Evolutionary conservation across 2,113 vertebrate species (phyloP).

Genomic region (Ophthalmolycus amberensis): DNA sequence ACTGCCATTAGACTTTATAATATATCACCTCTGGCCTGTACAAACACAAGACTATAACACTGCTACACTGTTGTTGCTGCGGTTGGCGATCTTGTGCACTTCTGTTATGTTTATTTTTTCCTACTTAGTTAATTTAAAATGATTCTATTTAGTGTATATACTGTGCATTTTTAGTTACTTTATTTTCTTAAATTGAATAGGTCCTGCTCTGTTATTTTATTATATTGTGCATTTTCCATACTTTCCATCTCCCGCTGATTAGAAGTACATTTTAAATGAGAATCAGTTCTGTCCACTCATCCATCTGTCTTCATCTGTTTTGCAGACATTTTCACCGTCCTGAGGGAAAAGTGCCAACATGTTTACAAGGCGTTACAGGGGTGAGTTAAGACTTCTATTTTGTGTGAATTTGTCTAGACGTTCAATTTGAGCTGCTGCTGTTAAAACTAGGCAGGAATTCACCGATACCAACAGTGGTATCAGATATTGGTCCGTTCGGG

Average conservation of each 20-base stretch:
- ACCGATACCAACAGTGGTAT: background rate
- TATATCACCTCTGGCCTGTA: too few relatives aligned
- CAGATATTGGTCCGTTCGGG: background rate
- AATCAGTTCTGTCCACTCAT: background rate
- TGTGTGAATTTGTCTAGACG: background rate
- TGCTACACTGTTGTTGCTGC: too few relatives aligned
- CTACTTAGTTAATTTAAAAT: too few relatives aligned
- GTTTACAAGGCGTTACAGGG: constrained; percentile 89
- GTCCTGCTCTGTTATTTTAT: too few relatives aligned
- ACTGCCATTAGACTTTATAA: too few relatives aligned
- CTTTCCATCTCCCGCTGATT: background rate
- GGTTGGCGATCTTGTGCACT: too few relatives aligned
- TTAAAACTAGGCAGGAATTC: background rate
- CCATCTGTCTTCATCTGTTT: constrained; percentile 11
- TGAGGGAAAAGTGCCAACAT: constrained; percentile 87
- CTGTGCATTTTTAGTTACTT: too few relatives aligned
- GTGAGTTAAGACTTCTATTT: constrained; percentile 73
- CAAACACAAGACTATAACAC: too few relatives aligned
- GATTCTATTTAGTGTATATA: too few relatives aligned
- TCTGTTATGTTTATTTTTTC: too few relatives aligned
- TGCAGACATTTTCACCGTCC: constrained; percentile 89
- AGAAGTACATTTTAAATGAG: background rate
- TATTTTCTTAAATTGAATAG: too few relatives aligned
- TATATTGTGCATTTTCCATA: too few relatives aligned
- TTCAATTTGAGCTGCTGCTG: background rate